Percentiles rank a stretch among this genome's conserved stretches.
Evolutionary conservation across 2,888 invertebrate species (phyloP).

Genomic region (Neoitamus cyanurus): DNA sequence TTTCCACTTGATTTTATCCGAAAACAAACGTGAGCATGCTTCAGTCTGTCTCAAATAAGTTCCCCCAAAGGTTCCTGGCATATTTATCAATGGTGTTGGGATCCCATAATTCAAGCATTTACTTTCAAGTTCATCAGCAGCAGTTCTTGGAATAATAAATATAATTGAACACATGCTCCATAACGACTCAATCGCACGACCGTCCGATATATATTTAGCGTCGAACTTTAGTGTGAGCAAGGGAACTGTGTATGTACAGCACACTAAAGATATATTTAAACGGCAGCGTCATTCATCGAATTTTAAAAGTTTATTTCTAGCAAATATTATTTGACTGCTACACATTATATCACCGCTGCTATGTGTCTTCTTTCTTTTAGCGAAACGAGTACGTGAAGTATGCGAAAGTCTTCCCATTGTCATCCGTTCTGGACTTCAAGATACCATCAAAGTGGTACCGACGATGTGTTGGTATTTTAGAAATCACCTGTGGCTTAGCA

Average conservation of each 20-base stretch:
- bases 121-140: background rate
- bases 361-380: conserved; percentile 70
- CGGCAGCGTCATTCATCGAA: conserved; percentile 15
- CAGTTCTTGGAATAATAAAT: background rate
- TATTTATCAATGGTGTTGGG: background rate
- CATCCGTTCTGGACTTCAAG: conserved; percentile 84
- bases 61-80: background rate
- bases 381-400: conserved; percentile 95
- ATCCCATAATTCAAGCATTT: background rate
- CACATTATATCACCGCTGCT: conserved; percentile 23
- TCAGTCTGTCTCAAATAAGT: background rate
- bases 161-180: background rate
- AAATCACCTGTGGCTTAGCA: conserved; percentile 85
- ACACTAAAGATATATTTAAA: background rate
- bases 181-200: background rate
- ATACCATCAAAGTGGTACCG: conserved; percentile 94
- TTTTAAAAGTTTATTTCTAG: conserved; percentile 23
- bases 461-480: conserved; percentile 83
- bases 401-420: conserved; percentile 91
- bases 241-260: background rate
- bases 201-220: conserved; percentile 34
- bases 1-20: background rate
- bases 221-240: conserved; percentile 15
- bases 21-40: background rate
- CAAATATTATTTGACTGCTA: background rate